Base-by-base conservation (phyloP, 1,140 invertebrate genomes). In the Rhynchophorus ferrugineus region DNA sequence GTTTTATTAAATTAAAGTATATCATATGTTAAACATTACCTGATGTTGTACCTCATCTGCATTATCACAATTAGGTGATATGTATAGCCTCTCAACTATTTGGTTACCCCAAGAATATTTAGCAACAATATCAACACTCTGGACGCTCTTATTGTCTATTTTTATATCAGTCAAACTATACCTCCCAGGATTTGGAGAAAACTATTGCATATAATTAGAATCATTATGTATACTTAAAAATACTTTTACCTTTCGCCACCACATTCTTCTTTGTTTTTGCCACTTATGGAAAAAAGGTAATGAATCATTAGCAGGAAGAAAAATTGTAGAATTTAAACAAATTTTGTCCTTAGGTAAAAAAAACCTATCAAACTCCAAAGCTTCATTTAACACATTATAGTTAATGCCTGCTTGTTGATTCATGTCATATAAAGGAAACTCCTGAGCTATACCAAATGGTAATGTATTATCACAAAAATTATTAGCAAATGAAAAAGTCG, bases 221-320 rank as follows among this genome's bases (percentile, higher is more conserved):
- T 19, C 11, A 17, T 7, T 41, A 14, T 34, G 16, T 7, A 29
- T 29, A 38, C 18, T 19, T 38, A 14, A 38, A 34, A 29, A 29
- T 29, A 29, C 24, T 29, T 58, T 78, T 73, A 75, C 76, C 68
- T 80, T 83, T 63, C 82, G 80, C 86, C 86, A 90, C 86, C 86
- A 90, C 52, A 83, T 79, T 66, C 84, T 85, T 49, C 84, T 76
- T 61, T 85, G 79, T 55, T 82, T 75, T 61, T 87, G 85, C 69
- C 81, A 80, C 44, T 81, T 77, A 60, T 83, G 77, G 64, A 82
- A 84, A 63, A 78, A 75, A 54, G 75, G 75, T 63, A 71, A 73
- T 13, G 71, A 59, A 60, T 75, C 68, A 34, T 66, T 56, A 7
- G 67, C 64, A 22, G 61, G 14, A 20, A 69, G 45, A 61, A 72